Evolutionary conservation across 2,888 invertebrate genomes (phyloP).

Genomic region (Tiliacea citrago): DNA sequence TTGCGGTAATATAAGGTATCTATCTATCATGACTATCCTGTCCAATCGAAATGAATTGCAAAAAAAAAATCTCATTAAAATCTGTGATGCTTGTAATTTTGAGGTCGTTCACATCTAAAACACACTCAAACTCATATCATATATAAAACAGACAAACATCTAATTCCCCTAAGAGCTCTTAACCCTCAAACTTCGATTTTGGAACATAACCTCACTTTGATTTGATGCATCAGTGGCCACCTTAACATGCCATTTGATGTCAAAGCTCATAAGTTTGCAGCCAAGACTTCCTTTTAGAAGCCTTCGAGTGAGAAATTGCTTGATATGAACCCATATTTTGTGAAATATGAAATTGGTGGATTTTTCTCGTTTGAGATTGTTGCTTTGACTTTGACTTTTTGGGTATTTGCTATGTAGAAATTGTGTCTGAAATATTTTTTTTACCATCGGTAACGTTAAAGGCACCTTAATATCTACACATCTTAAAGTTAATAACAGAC

Average conservation of each 20-base stretch:
- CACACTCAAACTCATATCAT: slow-evolving; percentile 2
- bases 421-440: background rate
- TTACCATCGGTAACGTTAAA: background rate
- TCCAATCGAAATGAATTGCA: background rate
- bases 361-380: slow-evolving; percentile 43
- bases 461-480: background rate
- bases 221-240: slow-evolving; percentile 76
- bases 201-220: slow-evolving; percentile 69
- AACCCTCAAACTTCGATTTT: slow-evolving; percentile 40
- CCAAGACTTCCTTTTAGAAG: slow-evolving; percentile 65
- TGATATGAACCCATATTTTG: slow-evolving; percentile 65
- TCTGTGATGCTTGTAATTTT: background rate
- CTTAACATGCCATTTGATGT: slow-evolving; percentile 68
- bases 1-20: background rate
- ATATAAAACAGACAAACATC: slow-evolving; percentile 18
- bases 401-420: slow-evolving; percentile 5
- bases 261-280: slow-evolving; percentile 64
- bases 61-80: background rate
- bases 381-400: slow-evolving; percentile 7
- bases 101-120: background rate
- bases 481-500: background rate
- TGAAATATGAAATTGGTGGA: slow-evolving; percentile 60
- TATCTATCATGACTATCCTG: too few relatives aligned
- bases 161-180: slow-evolving; percentile 30
- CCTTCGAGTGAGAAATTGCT: slow-evolving; percentile 75